Percentiles rank a stretch among this genome's conserved stretches.
These are phyloP conservation scores for Berghia stephanieae DNA, from an alignment of 1,140 invertebrate genomes.

Conservation along the genomic window DNA sequence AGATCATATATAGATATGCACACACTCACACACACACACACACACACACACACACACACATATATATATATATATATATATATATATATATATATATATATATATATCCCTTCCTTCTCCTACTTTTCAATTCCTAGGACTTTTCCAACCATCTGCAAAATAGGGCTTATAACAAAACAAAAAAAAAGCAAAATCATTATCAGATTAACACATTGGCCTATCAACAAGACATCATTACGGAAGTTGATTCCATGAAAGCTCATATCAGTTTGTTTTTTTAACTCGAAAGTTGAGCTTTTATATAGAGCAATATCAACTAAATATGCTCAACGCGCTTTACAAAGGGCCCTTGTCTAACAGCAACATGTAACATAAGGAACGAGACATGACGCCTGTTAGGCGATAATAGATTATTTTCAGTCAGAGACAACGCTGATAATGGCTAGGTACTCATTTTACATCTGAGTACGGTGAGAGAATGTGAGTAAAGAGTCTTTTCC, in stretches of 20 bases:
- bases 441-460: too few relatives aligned
- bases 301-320: too few relatives aligned
- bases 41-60: constrained; percentile 11
- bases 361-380: too few relatives aligned
- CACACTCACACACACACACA: background rate
- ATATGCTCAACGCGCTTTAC: too few relatives aligned
- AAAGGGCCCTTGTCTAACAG: too few relatives aligned
- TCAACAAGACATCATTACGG: background rate
- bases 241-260: background rate
- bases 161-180: background rate
- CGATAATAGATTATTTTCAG: too few relatives aligned
- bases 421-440: too few relatives aligned
- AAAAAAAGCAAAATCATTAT: background rate
- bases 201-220: background rate
- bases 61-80: constrained; percentile 14
- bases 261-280: background rate
- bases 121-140: background rate
- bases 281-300: too few relatives aligned
- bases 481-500: too few relatives aligned
- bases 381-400: too few relatives aligned
- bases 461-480: too few relatives aligned
- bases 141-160: background rate
- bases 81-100: background rate
- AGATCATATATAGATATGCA: background rate
- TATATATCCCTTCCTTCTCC: background rate